Evolutionary conservation across 2,888 invertebrate species (phyloP), one percentile per base, ranked within the genome.

Genomic region (Fissipunctia ypsillon): DNA sequence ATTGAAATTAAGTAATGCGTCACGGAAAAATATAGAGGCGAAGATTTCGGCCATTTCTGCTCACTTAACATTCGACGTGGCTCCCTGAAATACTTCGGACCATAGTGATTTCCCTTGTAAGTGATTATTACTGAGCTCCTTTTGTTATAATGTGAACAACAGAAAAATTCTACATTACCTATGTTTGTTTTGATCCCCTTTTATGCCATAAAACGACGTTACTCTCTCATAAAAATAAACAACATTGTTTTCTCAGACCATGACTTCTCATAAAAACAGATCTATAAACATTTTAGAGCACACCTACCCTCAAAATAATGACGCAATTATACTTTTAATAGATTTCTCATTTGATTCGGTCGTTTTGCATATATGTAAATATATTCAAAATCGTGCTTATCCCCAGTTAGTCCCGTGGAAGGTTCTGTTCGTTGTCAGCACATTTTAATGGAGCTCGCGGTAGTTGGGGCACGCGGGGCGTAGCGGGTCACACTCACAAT

Each of bases 321-420:
- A 87, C 84, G 83, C 86, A 89, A 92, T 92, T 89, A 89, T 91
- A 91, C 85, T 91, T 92, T 89, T 88, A 91, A 91, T 88, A 88
- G 87, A 88, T 90, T 90, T 88, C 87, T 88, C 86, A 88, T 89
- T 87, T 78, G 72, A 81, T 77, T 82, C 73, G 84, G 83, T 76
- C 76, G 78, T 88, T 91, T 89, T 88, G 84, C 89, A 90, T 90
- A 89, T 88, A 90, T 90, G 90, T 90, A 89, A 92, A 92, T 91
- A 84, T 89, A 88, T 90, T 88, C 84, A 86, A 84, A 88, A 86
- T 87, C 84, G 88, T 89, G 89, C 86, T 90, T 88, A 87, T 86
- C 84, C 83, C 74, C 75, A 74, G 80, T 87, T 84, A 81, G 87
- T 78, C 83, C 85, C 78, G 83, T 70, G 77, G 76, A 83, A 81